A percentile compares a stretch with the other conserved stretches of the same genome.
Conservation (phyloP, 2,797 vertebrate genomes). For the Smutsia gigantea region DNA sequence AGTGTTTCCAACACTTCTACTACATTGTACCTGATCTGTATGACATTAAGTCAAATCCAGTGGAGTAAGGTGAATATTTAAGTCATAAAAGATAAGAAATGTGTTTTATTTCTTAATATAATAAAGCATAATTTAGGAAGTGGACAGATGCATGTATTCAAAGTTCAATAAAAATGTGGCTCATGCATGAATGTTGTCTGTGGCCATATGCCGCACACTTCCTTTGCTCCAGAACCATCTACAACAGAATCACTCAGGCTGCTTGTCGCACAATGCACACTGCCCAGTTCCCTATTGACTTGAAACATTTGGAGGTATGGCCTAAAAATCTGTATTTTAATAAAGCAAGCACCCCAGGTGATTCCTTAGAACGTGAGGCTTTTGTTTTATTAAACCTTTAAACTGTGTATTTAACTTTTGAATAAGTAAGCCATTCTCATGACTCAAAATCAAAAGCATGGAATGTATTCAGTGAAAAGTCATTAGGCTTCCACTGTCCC, state of each 20-base stretch:
- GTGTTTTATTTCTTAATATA: conserved; percentile 62
- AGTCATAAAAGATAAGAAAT: conserved; percentile 65
- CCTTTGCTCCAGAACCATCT: neutral
- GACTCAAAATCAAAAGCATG: conserved; percentile 32
- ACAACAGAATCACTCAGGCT: neutral
- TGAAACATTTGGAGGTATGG: neutral
- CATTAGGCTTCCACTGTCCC: neutral
- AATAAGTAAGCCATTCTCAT: conserved; percentile 2
- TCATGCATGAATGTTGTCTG: conserved; percentile 24
- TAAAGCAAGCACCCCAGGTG: neutral
- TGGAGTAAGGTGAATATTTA: conserved; percentile 66
- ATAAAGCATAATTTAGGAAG: conserved; percentile 75
- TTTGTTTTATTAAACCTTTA: conserved; percentile 27
- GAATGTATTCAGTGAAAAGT: neutral
- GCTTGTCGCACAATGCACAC: neutral
- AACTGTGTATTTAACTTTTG: conserved; percentile 24
- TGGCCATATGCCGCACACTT: neutral
- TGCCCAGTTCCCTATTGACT: neutral
- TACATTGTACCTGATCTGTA: conserved; percentile 4
- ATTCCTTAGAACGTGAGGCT: neutral
- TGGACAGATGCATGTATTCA: conserved; percentile 53
- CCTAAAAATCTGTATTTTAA: conserved; percentile 25
- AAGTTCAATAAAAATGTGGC: conserved; percentile 62
- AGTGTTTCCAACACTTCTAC: conserved; percentile 52
- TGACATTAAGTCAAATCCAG: conserved; percentile 30